Conservation (phyloP, 92 coral and sea anemone genomes). For the Siderastrea radians region DNA sequence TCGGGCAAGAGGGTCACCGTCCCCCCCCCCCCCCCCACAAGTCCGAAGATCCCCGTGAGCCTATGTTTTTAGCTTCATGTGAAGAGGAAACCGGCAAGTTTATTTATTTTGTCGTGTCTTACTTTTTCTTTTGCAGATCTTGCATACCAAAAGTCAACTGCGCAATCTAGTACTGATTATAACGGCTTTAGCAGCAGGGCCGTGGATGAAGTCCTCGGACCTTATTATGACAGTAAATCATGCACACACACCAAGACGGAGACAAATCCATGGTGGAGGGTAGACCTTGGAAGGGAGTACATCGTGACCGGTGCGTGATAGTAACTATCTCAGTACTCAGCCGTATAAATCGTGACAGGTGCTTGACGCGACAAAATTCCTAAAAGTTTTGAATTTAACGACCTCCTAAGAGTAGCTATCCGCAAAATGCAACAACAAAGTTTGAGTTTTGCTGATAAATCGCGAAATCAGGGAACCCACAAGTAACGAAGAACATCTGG, state of each 20-base stretch:
- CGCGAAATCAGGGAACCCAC: too few species aligned
- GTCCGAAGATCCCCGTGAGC: too few species aligned
- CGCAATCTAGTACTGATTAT: constrained; percentile 89
- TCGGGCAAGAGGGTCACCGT: too few species aligned
- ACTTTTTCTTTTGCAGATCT: constrained; percentile 65
- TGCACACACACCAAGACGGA: constrained; percentile 94
- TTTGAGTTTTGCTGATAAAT: too few species aligned
- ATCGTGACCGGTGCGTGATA: constrained; percentile 84
- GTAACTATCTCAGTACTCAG: background rate
- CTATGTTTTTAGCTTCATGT: too few species aligned
- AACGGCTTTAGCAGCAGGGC: constrained; percentile 96
- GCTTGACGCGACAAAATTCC: background rate
- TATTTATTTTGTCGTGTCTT: background rate
- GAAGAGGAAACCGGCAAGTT: too few species aligned
- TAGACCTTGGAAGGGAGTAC: constrained; percentile 92
- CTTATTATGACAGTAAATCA: constrained; percentile 73
- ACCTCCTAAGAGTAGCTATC: too few species aligned
- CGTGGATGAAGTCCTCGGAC: constrained; percentile 83
- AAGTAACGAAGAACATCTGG: too few species aligned
- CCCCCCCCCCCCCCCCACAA: too few species aligned
- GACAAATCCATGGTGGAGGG: constrained; percentile 99
- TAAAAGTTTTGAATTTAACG: background rate
- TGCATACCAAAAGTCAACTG: constrained; percentile 81
- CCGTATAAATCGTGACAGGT: background rate
- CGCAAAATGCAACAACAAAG: too few species aligned